A percentile compares a stretch with the other conserved stretches of the same genome.
Evolutionary conservation across 2,113 vertebrate genomes (phyloP).

Genomic region (Prietella phreatophila): DNA sequence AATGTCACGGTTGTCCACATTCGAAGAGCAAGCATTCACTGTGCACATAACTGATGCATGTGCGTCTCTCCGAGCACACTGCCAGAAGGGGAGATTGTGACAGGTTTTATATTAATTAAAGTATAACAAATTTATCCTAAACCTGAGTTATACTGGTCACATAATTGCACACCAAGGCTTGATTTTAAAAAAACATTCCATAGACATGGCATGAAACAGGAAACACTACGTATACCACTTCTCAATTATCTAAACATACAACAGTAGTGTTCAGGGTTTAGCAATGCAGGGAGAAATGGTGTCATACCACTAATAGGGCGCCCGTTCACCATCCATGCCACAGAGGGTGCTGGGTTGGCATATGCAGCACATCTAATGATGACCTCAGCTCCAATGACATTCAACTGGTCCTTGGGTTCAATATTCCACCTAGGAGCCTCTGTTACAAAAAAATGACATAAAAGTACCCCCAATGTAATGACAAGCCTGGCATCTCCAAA

Average conservation of each 20-base stretch:
- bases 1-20: too few relatives aligned
- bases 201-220: background rate
- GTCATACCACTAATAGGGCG: conserved; percentile 76
- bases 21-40: too few relatives aligned
- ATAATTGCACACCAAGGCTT: background rate
- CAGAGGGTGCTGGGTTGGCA: conserved; percentile 79
- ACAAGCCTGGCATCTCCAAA: background rate
- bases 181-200: background rate
- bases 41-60: too few relatives aligned
- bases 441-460: conserved; percentile 56
- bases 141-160: background rate
- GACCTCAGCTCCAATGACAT: conserved; percentile 76
- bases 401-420: conserved; percentile 80
- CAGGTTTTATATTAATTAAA: background rate
- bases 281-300: background rate
- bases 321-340: conserved; percentile 86
- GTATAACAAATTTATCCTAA: background rate
- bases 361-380: conserved; percentile 80
- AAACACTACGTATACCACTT: background rate
- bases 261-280: background rate
- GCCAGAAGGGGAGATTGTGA: too few relatives aligned
- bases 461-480: background rate
- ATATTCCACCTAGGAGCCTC: conserved; percentile 86
- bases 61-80: too few relatives aligned
- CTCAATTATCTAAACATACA: background rate